Evolutionary conservation across 2,888 invertebrate genomes (phyloP).

Genomic region (Troides helena): DNA sequence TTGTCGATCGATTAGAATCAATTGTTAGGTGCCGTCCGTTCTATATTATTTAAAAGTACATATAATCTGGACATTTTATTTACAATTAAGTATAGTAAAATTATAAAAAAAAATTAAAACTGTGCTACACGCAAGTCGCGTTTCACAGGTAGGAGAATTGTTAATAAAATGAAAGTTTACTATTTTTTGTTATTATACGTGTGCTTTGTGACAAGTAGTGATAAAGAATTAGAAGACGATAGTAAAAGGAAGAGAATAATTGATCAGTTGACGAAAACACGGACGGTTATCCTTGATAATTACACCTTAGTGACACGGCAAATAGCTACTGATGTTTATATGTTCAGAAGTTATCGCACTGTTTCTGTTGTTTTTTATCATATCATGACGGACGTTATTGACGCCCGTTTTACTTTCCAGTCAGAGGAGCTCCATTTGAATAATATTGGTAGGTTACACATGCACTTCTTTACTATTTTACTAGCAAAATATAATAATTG

Average conservation of each 20-base stretch:
- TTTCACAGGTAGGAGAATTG: slow-evolving; percentile 51
- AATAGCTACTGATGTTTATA: slow-evolving; percentile 70
- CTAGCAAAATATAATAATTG: not conserved
- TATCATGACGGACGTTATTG: slow-evolving; percentile 62
- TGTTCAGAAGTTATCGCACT: slow-evolving; percentile 71
- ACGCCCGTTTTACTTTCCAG: slow-evolving; percentile 72
- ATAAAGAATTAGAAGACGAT: slow-evolving; percentile 64
- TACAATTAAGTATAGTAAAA: slow-evolving; percentile 11
- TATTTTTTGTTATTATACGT: slow-evolving; percentile 59
- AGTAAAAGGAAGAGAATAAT: slow-evolving; percentile 62
- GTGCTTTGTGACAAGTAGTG: slow-evolving; percentile 57
- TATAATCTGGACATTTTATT: slow-evolving; percentile 1
- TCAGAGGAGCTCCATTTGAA: slow-evolving; percentile 75
- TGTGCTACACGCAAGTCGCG: slow-evolving; percentile 33
- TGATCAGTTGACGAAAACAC: slow-evolving; percentile 63
- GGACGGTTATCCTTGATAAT: slow-evolving; percentile 63
- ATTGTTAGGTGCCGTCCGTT: slow-evolving; percentile 28
- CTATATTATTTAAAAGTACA: slow-evolving; percentile 13
- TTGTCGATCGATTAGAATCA: slow-evolving; percentile 25
- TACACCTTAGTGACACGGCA: slow-evolving; percentile 71
- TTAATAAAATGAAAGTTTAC: slow-evolving; percentile 56
- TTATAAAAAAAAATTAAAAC: slow-evolving; percentile 28
- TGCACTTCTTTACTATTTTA: slow-evolving; percentile 4
- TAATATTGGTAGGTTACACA: slow-evolving; percentile 66
- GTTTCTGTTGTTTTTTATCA: slow-evolving; percentile 72